Evolutionary conservation across 2,888 invertebrate species (phyloP).

Genomic region (Lasioglossum malachurum): DNA sequence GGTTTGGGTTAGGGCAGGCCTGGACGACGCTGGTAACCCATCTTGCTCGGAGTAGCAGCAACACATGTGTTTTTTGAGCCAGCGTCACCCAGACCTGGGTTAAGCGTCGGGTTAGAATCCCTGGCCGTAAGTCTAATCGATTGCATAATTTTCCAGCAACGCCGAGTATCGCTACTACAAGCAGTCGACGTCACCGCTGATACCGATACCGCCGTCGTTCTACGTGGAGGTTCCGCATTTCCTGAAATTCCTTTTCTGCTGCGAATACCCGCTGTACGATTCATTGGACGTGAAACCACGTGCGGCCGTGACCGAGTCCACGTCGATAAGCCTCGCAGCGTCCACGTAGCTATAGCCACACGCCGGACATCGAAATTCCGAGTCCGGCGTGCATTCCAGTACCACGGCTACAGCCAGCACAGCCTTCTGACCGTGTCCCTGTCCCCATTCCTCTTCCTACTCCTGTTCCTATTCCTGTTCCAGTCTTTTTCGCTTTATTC

Average conservation of each 20-base stretch:
- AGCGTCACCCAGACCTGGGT: no score
- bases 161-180: slow-evolving; percentile 95
- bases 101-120: no score
- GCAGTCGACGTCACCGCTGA: slow-evolving; percentile 94
- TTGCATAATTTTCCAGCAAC: slow-evolving; percentile 87
- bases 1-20: no score
- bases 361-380: slow-evolving; percentile 82
- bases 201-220: slow-evolving; percentile 94
- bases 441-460: background rate
- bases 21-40: no score
- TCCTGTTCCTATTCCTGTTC: background rate
- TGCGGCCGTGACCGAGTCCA: slow-evolving; percentile 89
- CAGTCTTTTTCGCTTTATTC: background rate
- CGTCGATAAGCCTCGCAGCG: slow-evolving; percentile 89
- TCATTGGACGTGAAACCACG: slow-evolving; percentile 89
- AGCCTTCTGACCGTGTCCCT: slow-evolving; percentile 67
- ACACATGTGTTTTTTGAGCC: no score
- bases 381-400: slow-evolving; percentile 76
- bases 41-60: no score
- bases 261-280: slow-evolving; percentile 95
- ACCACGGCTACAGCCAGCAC: slow-evolving; percentile 69
- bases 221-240: slow-evolving; percentile 95
- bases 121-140: background rate
- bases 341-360: slow-evolving; percentile 90
- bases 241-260: slow-evolving; percentile 93